phyloP scores from a whole-genome alignment of 2,797 vertebrate species.

The Pterois miles region DNA sequence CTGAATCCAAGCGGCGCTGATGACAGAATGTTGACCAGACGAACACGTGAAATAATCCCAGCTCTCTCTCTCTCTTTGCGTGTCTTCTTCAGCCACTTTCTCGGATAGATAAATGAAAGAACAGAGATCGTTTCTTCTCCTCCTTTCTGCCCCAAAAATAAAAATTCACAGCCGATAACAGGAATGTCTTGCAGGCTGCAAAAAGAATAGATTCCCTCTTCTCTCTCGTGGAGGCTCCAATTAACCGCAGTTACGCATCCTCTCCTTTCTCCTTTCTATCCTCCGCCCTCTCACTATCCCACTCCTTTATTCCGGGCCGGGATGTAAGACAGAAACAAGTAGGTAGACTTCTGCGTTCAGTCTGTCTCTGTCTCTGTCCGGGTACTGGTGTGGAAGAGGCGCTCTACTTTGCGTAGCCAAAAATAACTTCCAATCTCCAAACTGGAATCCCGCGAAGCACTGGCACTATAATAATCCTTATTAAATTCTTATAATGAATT shows the following conservation, averaged over 20 bases:
- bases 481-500: not conserved
- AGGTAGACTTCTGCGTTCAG: conserved; percentile 32
- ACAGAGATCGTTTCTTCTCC: conserved; percentile 12
- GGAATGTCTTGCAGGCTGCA: conserved; percentile 3
- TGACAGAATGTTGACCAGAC: conserved; percentile 11
- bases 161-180: not conserved
- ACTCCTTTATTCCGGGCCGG: conserved; percentile 38
- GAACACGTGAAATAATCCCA: conserved; percentile 61
- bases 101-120: not conserved
- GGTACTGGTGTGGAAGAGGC: conserved; percentile 55
- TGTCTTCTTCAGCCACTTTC: not conserved
- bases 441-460: conserved; percentile 48
- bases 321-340: conserved; percentile 15
- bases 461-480: conserved; percentile 15
- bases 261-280: not conserved
- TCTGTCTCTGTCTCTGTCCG: conserved; percentile 44
- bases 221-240: conserved; percentile 30
- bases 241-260: conserved; percentile 51
- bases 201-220: not conserved
- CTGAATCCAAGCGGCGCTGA: conserved; percentile 28
- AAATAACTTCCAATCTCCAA: conserved; percentile 75
- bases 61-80: conserved; percentile 7
- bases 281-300: conserved; percentile 15
- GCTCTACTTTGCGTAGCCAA: conserved; percentile 69
- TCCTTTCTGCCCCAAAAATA: not conserved